These are phyloP conservation scores for Stenodera caucasica DNA, from an alignment of 2,888 invertebrate species.

Conservation along the genomic window DNA sequence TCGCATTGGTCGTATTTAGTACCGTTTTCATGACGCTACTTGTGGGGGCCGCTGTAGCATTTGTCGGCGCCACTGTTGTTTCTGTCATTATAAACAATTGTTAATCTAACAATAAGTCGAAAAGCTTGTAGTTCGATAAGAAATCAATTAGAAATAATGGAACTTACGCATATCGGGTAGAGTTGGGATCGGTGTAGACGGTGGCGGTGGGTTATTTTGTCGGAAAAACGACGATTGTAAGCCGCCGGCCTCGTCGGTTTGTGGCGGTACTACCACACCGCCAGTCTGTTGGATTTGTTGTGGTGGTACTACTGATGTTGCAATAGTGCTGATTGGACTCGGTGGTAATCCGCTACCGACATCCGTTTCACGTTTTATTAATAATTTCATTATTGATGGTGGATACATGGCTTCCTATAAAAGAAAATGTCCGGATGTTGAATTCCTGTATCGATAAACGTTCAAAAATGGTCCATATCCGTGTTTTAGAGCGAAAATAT, in stretches of 20 bases:
- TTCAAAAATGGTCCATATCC: too few species aligned
- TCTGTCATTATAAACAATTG: not conserved
- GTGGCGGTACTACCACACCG: not conserved
- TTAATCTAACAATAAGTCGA: not conserved
- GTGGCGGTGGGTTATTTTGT: conserved; percentile 8
- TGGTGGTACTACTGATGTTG: not conserved
- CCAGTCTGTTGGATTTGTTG: not conserved
- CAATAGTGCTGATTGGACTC: not conserved
- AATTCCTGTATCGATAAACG: conserved; percentile 3
- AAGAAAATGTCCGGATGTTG: not conserved
- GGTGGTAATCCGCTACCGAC: not conserved
- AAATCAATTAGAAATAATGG: not conserved
- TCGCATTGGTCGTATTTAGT: conserved; percentile 27
- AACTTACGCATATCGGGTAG: conserved; percentile 9
- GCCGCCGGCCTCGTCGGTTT: not conserved
- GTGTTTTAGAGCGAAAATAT: too few species aligned
- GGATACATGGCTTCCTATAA: conserved; percentile 24
- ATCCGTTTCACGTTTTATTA: conserved; percentile 19
- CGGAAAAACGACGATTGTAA: conserved; percentile 1
- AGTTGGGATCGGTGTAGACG: not conserved
- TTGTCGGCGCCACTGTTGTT: conserved; percentile 1
- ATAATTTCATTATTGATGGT: conserved; percentile 17
- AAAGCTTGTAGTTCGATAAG: not conserved
- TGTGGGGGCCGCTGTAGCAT: conserved; percentile 11
- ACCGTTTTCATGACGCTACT: conserved; percentile 1